phyloP scores from a whole-genome alignment of 2,888 invertebrate species.

The Pecten maximus region DNA sequence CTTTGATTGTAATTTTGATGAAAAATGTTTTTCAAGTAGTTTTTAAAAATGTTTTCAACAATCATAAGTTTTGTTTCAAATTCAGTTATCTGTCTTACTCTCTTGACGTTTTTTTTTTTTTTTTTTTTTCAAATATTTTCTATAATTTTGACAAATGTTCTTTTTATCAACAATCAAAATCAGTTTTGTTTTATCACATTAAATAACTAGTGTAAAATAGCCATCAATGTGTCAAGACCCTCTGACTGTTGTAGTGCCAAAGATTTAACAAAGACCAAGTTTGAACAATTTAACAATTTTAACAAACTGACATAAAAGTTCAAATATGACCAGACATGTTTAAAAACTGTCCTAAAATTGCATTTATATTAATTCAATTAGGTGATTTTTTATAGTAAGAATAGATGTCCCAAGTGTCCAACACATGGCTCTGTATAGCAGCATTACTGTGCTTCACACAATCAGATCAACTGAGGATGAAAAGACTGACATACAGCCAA shows the following conservation, averaged over 20 bases:
- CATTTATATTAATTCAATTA: not conserved
- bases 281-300: not conserved
- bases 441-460: not conserved
- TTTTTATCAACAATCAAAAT: not conserved
- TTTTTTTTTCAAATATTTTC: too few species aligned
- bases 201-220: not conserved
- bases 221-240: not conserved
- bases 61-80: too few species aligned
- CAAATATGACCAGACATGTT: not conserved
- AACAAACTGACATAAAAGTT: not conserved
- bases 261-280: not conserved
- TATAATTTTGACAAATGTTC: not conserved
- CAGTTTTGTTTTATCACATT: not conserved
- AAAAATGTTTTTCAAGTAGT: too few species aligned
- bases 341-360: too few species aligned
- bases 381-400: not conserved
- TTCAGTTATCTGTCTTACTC: too few species aligned
- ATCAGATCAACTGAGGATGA: not conserved
- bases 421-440: not conserved
- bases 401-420: not conserved
- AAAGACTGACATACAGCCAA: constrained; percentile 9
- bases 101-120: not conserved
- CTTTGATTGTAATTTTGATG: not conserved
- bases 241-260: not conserved
- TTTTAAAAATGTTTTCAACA: too few species aligned